phyloP scores from a whole-genome alignment of 2,113 vertebrate species.

The Dromas ardeola region DNA sequence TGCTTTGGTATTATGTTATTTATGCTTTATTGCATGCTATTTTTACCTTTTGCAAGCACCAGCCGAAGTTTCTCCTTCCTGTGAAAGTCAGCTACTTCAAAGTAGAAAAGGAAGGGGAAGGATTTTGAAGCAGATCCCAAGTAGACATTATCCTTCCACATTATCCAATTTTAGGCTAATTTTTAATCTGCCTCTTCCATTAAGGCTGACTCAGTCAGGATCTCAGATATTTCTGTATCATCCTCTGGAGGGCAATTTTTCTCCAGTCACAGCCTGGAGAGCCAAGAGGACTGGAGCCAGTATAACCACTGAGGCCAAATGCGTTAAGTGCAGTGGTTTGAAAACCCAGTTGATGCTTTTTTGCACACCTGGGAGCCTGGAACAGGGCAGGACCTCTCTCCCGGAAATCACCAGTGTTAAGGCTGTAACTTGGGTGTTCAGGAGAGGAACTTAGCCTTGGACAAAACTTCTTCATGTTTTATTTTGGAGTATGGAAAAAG shows the following conservation, averaged over 20 bases:
- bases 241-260: not conserved
- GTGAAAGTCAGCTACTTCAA: not conserved
- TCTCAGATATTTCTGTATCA: not conserved
- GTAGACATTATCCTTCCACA: not conserved
- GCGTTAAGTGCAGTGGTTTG: not conserved
- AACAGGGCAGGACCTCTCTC: not conserved
- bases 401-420: not conserved
- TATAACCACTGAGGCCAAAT: not conserved
- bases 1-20: not conserved
- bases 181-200: not conserved
- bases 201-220: not conserved
- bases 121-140: not conserved
- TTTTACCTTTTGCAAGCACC: not conserved
- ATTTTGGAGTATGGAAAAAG: not conserved
- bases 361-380: not conserved
- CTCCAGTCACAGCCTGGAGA: not conserved
- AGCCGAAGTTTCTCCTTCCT: not conserved
- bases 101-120: not conserved
- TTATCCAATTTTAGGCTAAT: not conserved
- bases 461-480: not conserved
- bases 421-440: not conserved
- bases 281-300: not conserved
- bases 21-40: not conserved
- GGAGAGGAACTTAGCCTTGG: not conserved
- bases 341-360: not conserved